phyloP scores from a whole-genome alignment of 2,888 invertebrate species.

The Sthenelais limicola region DNA sequence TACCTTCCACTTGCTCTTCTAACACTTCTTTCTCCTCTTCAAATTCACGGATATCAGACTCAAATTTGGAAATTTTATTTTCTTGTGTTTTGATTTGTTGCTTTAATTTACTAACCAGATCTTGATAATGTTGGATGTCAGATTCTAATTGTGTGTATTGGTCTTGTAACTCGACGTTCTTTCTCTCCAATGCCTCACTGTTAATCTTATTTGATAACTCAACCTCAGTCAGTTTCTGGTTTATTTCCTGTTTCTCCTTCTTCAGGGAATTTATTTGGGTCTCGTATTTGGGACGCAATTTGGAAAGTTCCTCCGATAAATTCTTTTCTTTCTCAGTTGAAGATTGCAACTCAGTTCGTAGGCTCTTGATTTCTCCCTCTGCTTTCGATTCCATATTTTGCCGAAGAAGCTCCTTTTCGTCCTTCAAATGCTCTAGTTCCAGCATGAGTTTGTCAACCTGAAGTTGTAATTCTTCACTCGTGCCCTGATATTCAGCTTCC shows the following conservation, averaged over 20 bases:
- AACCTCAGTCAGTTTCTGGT: conserved; percentile 33
- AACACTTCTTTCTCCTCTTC: conserved; percentile 42
- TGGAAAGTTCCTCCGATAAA: neutral
- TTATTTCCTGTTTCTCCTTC: neutral
- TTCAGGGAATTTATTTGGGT: conserved; percentile 6
- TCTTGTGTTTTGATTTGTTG: conserved; percentile 40
- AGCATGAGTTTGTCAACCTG: conserved; percentile 44
- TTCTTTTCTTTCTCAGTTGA: neutral
- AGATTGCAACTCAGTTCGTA: conserved; percentile 6
- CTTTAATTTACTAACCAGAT: conserved; percentile 48
- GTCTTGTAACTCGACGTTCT: conserved; percentile 53
- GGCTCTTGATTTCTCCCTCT: neutral
- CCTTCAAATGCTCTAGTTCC: conserved; percentile 31
- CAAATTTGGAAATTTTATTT: conserved; percentile 36
- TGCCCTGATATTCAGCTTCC: conserved; percentile 50
- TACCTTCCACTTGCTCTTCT: conserved; percentile 45
- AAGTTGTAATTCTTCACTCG: conserved; percentile 47
- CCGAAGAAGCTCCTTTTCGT: conserved; percentile 12
- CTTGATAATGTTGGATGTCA: conserved; percentile 48
- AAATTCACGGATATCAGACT: neutral
- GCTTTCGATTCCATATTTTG: conserved; percentile 1
- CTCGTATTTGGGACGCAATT: neutral
- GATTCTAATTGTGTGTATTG: conserved; percentile 57
- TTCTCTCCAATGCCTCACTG: conserved; percentile 47
- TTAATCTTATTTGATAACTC: neutral